Evolutionary conservation across 2,113 vertebrate species (phyloP).

Genomic region (Sturnus vulgaris): DNA sequence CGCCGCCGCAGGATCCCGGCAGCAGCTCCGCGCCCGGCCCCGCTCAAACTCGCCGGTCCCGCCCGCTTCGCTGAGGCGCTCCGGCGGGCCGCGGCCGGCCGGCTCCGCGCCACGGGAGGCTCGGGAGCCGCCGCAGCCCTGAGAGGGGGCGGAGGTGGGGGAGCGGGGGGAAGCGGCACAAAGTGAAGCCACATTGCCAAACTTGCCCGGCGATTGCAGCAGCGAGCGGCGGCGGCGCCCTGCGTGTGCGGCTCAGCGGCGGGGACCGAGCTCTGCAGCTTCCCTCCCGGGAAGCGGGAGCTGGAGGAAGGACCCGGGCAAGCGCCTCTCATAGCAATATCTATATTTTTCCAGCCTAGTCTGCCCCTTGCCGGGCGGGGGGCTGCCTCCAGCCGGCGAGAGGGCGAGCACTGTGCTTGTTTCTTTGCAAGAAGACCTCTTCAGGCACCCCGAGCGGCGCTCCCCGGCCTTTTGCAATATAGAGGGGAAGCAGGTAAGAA

Average conservation of each 20-base stretch:
- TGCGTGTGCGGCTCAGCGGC: conserved; percentile 15
- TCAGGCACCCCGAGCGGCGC: conserved; percentile 56
- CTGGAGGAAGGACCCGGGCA: conserved; percentile 27
- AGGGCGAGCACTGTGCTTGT: conserved; percentile 35
- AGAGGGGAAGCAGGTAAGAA: conserved; percentile 77
- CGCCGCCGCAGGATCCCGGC: conserved; percentile 1
- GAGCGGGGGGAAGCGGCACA: background rate
- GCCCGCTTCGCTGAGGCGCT: background rate
- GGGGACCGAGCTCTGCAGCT: conserved; percentile 61
- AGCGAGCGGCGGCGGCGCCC: conserved; percentile 24
- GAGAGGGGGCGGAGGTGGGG: background rate
- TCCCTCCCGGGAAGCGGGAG: conserved; percentile 47
- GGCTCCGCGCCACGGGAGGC: background rate
- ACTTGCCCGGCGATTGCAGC: conserved; percentile 51
- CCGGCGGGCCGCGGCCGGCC: background rate
- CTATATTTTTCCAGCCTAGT: background rate
- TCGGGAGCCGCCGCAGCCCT: background rate
- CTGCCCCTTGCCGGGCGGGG: conserved; percentile 20
- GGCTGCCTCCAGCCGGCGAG: background rate
- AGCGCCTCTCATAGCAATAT: conserved; percentile 19
- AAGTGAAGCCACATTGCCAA: conserved; percentile 57
- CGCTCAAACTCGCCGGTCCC: background rate
- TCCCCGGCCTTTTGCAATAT: conserved; percentile 63
- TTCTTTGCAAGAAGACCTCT: conserved; percentile 37
- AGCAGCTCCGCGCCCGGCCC: background rate